Evolutionary conservation across 2,888 invertebrate genomes (phyloP), one percentile per base, ranked within the genome.

Genomic region (Eupithecia tripunctaria): DNA sequence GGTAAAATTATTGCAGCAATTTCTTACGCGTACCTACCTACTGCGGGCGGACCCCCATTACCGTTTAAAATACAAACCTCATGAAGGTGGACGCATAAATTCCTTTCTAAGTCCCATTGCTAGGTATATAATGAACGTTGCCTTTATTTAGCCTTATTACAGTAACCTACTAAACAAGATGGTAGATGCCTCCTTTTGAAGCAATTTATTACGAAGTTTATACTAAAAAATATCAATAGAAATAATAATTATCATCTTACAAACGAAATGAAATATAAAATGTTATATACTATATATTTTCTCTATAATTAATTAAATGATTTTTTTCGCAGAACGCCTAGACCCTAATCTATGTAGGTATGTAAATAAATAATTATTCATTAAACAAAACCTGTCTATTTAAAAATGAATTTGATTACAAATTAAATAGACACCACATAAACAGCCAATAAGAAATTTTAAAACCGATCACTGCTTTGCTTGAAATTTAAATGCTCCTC

Each of bases 401-500:
- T 21, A 21, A 21, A n/a, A 51, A 21, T 21, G 0, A 51, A 12
- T 51, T 12, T 21, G 21, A 51, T 51, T 25, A 67, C 15, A 59
- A n/a, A 60, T 21, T 32, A 43, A 47, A 29, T 14, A 41, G 32
- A 27, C 14, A 21, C 4, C 25, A 89, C 88, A 89, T 91, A 89
- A 89, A 88, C 90, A 88, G 89, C 82, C 90, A 89, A 91, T 92
- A 91, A 91, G 91, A 90, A 91, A 91, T 88, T 90, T 84, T 91
- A 85, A 88, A 75, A 88, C 85, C 87, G 88, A 88, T 90, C 88
- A 86, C 85, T 88, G 86, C 88, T 82, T 90, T 89, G 88, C 88
- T 90, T 86, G 88, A 87, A 90, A 88, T 92, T 91, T 86, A 89
- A 92, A 90, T 85, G 88, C 86, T 88, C 89, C 90, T 90, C 86